Evolutionary conservation across 2,888 invertebrate species (phyloP).

Genomic region (Flabesymbios commensalis): DNA sequence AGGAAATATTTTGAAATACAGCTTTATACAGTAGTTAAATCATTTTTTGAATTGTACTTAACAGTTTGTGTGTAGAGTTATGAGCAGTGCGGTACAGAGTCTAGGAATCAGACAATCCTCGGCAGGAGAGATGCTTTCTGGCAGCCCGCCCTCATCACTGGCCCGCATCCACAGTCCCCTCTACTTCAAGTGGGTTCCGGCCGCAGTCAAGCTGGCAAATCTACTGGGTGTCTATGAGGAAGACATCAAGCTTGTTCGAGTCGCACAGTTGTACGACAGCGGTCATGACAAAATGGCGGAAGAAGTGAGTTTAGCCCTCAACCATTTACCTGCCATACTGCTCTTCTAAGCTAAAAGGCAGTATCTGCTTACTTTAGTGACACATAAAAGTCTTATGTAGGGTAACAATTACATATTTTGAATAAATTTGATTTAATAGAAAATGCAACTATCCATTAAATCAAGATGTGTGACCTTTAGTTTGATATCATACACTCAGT

Average conservation of each 20-base stretch:
- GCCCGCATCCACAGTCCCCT: conserved; percentile 1
- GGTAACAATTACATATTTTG: too few species aligned
- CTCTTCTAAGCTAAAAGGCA: too few species aligned
- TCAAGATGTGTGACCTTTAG: too few species aligned
- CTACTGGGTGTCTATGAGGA: conserved; percentile 79
- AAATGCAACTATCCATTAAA: too few species aligned
- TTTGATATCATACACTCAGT: too few species aligned
- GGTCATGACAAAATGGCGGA: conserved; percentile 69
- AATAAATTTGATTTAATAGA: too few species aligned
- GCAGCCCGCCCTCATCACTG: not conserved
- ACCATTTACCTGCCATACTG: too few species aligned
- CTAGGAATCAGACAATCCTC: conserved; percentile 59
- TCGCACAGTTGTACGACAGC: conserved; percentile 68
- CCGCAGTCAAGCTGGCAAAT: conserved; percentile 67
- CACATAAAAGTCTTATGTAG: too few species aligned
- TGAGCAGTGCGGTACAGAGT: conserved; percentile 75
- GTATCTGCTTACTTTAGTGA: too few species aligned
- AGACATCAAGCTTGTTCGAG: conserved; percentile 77
- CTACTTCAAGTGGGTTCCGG: not conserved
- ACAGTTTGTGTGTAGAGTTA: conserved; percentile 73
- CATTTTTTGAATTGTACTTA: not conserved
- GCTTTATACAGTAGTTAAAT: not conserved
- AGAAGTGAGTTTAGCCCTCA: conserved; percentile 66
- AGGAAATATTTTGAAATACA: not conserved
- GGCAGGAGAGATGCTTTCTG: conserved; percentile 1